A percentile compares a stretch with the other conserved stretches of the same genome.
Evolutionary conservation across 92 coral and sea anemone species (phyloP).

Genomic region (Muricea muricata): DNA sequence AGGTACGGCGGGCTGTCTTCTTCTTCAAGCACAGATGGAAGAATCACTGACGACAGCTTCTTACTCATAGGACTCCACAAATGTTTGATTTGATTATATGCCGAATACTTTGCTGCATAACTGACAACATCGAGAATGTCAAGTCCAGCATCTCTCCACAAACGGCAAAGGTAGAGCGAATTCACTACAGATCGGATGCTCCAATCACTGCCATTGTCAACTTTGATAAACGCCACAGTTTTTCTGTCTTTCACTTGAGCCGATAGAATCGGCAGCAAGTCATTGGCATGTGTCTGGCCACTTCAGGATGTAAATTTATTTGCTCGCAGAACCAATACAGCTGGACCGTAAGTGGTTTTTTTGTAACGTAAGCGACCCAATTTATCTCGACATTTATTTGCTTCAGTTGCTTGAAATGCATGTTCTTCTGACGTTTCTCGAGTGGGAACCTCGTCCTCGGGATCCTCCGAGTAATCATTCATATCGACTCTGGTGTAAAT

Average conservation of each 20-base stretch:
- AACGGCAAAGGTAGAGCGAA: conserved; percentile 41
- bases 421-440: too few species aligned
- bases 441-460: not conserved
- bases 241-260: conserved; percentile 38
- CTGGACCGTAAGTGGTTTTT: conserved; percentile 32
- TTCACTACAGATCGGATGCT: conserved; percentile 37
- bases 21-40: conserved; percentile 37
- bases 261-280: conserved; percentile 7
- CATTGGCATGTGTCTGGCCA: conserved; percentile 16
- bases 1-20: conserved; percentile 41
- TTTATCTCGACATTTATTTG: not conserved
- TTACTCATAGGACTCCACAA: conserved; percentile 64
- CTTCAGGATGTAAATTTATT: conserved; percentile 21
- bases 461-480: not conserved
- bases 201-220: conserved; percentile 40
- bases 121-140: conserved; percentile 56
- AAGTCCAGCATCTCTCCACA: conserved; percentile 41
- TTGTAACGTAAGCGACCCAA: conserved; percentile 23
- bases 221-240: conserved; percentile 34
- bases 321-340: conserved; percentile 20
- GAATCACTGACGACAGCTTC: too few species aligned
- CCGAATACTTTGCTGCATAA: too few species aligned
- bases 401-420: too few species aligned
- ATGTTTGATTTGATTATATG: conserved; percentile 65
- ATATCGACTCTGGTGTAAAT: not conserved